Conservation (phyloP, 2,113 vertebrate species). For the Peromyscus polionotus region DNA sequence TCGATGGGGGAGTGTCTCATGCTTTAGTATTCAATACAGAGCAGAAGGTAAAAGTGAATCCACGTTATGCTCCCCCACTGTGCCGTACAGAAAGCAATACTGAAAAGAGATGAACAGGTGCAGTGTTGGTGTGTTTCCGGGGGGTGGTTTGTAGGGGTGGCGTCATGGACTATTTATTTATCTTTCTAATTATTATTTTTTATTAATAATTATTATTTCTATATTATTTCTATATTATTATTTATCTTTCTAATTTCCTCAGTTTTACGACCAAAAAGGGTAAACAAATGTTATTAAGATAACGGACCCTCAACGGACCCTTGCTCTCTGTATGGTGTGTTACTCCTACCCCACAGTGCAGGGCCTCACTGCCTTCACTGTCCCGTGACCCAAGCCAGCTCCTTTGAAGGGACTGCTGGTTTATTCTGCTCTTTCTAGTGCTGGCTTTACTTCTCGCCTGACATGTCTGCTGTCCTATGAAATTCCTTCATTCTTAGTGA, state of each 20-base stretch:
- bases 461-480: background rate
- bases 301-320: background rate
- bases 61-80: background rate
- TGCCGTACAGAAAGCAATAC: background rate
- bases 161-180: background rate
- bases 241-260: background rate
- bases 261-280: background rate
- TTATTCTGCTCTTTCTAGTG: background rate
- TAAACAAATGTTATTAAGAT: background rate
- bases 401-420: background rate
- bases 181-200: background rate
- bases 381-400: background rate
- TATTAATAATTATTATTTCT: too few species aligned
- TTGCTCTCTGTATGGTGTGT: background rate
- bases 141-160: background rate
- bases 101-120: background rate
- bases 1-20: background rate
- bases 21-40: background rate
- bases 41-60: background rate
- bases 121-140: background rate
- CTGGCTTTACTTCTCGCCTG: background rate
- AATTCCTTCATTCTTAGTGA: background rate
- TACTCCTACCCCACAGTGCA: background rate
- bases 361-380: background rate
- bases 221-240: too few species aligned